Base-by-base conservation (phyloP, 1,140 invertebrate species). In the Neodiprion fabricii region DNA sequence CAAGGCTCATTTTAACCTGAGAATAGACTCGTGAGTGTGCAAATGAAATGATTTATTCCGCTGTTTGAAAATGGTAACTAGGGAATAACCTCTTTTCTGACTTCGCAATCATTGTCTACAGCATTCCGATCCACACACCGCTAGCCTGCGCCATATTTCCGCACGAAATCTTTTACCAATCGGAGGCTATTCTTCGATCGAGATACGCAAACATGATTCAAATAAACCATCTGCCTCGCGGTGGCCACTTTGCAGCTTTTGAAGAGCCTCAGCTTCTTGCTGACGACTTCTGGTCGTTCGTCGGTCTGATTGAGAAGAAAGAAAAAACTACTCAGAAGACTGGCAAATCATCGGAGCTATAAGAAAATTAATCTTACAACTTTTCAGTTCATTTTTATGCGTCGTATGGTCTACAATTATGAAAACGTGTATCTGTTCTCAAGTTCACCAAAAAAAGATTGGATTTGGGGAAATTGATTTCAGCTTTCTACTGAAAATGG, bases 181-280 rank as follows among this genome's bases (percentile, higher is more conserved):
- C 93, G 0, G 90, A 94, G 72, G 90, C 86, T 53, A 80, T 93
- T n/a, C 77, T 95, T 2, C 85, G 86, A 70, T 85, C 90, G 1
- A 92, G 90, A 79, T 95, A 89, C 80, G 80, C 78, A 0, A 94
- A 95, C 81, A 76, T 95, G 8, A 86, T 94, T 5, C 91, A 92
- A 66, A 89, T 90, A 4, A 93, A 89, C 1, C 88, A 92, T 71
- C 78, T 91, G 28, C 79, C 88, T 3, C 87, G 90, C 9, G 96
- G 95, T 3, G 96, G 96, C 1, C 96, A 98, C 86, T 98, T 97
- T 83, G 93, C 94, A 9, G 95, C 94, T 0, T 91, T 97, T 75
- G 94, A 98, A 83, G 90, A 93, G 68, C 96, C 96, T 0, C 80
- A 92, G 79, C 79, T 92, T 9, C 79, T 97, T 1, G 91, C 93